Evolutionary conservation across 2,113 vertebrate species (phyloP).

Genomic region (Delphinus delphis): DNA sequence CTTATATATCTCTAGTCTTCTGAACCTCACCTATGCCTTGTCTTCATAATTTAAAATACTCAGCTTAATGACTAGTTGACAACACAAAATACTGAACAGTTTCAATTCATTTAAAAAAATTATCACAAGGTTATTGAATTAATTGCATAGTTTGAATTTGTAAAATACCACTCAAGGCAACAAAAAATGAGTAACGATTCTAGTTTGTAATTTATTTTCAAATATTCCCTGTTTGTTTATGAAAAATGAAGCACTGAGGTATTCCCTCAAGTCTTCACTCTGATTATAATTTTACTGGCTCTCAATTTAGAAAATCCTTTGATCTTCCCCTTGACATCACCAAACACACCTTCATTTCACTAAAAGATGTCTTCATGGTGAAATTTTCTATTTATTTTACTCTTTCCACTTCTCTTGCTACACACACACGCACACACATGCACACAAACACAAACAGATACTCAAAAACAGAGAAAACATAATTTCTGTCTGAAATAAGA

Average conservation of each 20-base stretch:
- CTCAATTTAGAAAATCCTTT: neutral
- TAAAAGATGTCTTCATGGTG: neutral
- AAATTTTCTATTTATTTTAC: neutral
- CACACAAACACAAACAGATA: neutral
- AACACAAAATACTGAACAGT: conserved; percentile 51
- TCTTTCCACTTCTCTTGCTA: neutral
- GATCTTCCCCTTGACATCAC: neutral
- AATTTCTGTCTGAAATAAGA: neutral
- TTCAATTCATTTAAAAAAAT: neutral
- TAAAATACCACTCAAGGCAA: neutral
- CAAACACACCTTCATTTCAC: neutral
- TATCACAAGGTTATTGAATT: conserved; percentile 42
- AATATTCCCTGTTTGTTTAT: neutral
- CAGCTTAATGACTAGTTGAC: conserved; percentile 58
- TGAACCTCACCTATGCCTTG: conserved; percentile 48
- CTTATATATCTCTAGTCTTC: conserved; percentile 47
- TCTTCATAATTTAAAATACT: conserved; percentile 60
- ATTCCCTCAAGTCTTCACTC: neutral
- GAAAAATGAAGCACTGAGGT: neutral
- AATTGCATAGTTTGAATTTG: neutral
- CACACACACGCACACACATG: neutral
- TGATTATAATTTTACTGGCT: neutral
- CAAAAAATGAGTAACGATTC: neutral
- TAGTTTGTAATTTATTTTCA: neutral
- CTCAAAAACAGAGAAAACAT: neutral